phyloP scores from a whole-genome alignment of 2,113 vertebrate genomes.

The Actenoides lindsayi region DNA sequence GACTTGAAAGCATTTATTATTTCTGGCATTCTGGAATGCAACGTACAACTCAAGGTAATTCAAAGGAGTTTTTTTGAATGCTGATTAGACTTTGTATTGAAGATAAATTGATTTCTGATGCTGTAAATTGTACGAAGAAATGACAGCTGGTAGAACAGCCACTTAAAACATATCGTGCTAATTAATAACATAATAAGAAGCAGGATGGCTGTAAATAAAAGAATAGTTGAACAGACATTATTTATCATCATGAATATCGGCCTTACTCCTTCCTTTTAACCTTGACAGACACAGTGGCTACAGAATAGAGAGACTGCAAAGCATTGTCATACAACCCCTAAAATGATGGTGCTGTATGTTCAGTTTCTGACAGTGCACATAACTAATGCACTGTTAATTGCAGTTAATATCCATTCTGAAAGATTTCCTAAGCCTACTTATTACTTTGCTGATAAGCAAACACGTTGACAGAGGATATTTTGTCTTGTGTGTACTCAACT shows the following conservation, averaged over 20 bases:
- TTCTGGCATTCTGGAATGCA: not conserved
- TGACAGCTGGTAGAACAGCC: not conserved
- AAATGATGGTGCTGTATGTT: not conserved
- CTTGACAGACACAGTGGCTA: not conserved
- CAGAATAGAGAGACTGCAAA: not conserved
- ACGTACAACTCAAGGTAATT: not conserved
- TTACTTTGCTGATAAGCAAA: conserved; percentile 62
- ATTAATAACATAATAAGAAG: conserved; percentile 47
- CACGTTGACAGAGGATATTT: conserved; percentile 14
- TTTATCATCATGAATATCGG: not conserved
- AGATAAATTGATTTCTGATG: conserved; percentile 74
- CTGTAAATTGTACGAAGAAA: conserved; percentile 78
- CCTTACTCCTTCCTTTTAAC: not conserved
- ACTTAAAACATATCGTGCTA: conserved; percentile 49
- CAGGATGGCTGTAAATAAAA: conserved; percentile 15
- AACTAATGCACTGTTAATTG: conserved; percentile 52
- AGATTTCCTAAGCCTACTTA: conserved; percentile 28
- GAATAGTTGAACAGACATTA: not conserved
- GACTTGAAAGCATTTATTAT: not conserved
- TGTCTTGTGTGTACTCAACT: not conserved
- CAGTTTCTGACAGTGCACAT: not conserved
- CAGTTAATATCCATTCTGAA: not conserved
- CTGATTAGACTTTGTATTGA: conserved; percentile 47
- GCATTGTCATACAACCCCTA: not conserved
- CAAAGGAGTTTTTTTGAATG: not conserved